Conservation (phyloP, 2,888 invertebrate genomes). For the Drosophila tripunctata region DNA sequence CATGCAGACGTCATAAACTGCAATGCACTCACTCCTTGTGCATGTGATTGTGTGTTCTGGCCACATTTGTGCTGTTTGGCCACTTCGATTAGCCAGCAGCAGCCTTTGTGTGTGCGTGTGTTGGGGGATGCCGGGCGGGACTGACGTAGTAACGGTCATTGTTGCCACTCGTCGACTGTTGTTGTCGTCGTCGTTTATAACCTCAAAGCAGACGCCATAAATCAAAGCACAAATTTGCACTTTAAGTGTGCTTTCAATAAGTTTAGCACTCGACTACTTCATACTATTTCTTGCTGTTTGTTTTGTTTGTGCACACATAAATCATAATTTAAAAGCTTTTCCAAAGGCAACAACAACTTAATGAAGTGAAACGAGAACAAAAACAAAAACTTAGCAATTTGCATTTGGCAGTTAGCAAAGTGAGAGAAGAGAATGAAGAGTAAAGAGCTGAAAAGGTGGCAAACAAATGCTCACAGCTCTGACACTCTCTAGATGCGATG, state of each 20-base stretch:
- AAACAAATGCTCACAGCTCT: not conserved
- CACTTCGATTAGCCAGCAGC: conserved; percentile 39
- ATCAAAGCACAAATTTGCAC: conserved; percentile 76
- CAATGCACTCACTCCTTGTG: no score
- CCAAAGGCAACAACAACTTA: conserved; percentile 36
- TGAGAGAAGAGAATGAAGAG: not conserved
- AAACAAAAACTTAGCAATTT: conserved; percentile 43
- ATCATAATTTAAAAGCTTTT: conserved; percentile 60
- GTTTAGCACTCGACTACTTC: conserved; percentile 44
- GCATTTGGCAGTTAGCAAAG: conserved; percentile 3
- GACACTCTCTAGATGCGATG: conserved; percentile 38
- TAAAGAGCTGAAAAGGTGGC: not conserved
- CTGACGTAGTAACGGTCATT: conserved; percentile 52
- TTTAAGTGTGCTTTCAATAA: conserved; percentile 75
- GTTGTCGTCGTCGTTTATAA: conserved; percentile 50
- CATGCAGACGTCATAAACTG: conserved; percentile 75
- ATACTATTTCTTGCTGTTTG: conserved; percentile 21
- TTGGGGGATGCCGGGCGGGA: not conserved
- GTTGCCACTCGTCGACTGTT: conserved; percentile 57
- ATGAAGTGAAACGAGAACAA: conserved; percentile 39
- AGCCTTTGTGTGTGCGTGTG: not conserved
- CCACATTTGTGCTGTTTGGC: conserved; percentile 56
- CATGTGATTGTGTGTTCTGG: no score
- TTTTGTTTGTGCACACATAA: conserved; percentile 45
- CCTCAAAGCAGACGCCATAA: conserved; percentile 79